Conservation (phyloP, 2,888 invertebrate species). For the Criorhina ranunculi region DNA sequence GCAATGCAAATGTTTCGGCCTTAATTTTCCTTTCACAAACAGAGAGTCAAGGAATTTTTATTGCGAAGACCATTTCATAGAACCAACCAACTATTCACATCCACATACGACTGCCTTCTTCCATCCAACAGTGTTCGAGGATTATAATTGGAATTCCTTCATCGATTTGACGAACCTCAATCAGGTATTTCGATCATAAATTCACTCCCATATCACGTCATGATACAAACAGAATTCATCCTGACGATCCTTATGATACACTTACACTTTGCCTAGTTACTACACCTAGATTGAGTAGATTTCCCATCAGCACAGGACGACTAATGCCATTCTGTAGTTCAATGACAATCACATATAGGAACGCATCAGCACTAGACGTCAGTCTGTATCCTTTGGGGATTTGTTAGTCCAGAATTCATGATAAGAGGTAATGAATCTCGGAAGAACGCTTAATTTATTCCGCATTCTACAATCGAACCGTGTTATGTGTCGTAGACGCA, state of each 20-base stretch:
- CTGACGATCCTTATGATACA: background rate
- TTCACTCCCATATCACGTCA: background rate
- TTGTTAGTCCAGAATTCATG: constrained; percentile 18
- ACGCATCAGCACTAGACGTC: background rate
- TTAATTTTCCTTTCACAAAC: no score
- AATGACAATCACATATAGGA: constrained; percentile 26
- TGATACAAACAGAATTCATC: background rate
- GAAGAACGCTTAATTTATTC: constrained; percentile 48
- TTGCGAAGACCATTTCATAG: no score
- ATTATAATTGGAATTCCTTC: background rate
- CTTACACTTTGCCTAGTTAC: background rate
- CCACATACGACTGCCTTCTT: background rate
- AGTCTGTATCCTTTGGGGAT: constrained; percentile 26
- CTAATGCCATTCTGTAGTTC: background rate
- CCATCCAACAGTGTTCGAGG: background rate
- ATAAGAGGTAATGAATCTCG: constrained; percentile 22
- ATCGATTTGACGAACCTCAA: no score
- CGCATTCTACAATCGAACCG: constrained; percentile 20
- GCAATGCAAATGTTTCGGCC: no score
- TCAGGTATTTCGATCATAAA: background rate
- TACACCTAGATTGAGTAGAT: constrained; percentile 11
- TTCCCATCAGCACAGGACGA: background rate
- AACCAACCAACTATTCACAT: no score
- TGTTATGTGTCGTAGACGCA: constrained; percentile 29
- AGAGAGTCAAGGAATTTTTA: no score